phyloP scores from a whole-genome alignment of 2,888 invertebrate genomes.

The Camponotus fellah region DNA sequence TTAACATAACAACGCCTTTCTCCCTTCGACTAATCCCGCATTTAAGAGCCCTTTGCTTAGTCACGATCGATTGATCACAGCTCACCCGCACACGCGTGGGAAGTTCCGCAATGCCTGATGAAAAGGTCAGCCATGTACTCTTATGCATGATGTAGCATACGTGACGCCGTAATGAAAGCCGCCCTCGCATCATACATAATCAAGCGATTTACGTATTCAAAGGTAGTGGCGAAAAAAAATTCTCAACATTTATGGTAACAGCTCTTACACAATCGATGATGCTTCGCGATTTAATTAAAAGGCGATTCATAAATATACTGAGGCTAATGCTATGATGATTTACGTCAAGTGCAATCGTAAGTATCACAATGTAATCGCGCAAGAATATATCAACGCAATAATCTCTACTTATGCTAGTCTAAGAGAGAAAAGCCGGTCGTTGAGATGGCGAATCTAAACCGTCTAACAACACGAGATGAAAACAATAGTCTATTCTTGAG shows the following conservation, averaged over 20 bases:
- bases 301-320: neutral
- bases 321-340: neutral
- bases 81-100: constrained; percentile 23
- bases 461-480: neutral
- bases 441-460: constrained; percentile 22
- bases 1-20: constrained; percentile 18
- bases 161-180: constrained; percentile 25
- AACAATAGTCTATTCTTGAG: neutral
- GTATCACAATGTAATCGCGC: neutral
- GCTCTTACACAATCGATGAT: neutral
- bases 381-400: neutral
- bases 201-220: constrained; percentile 30
- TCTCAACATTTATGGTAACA: constrained; percentile 3
- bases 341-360: neutral
- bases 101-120: constrained; percentile 15
- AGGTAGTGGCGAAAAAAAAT: neutral
- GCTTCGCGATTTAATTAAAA: constrained; percentile 25
- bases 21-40: constrained; percentile 28
- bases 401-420: neutral
- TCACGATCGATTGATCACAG: constrained; percentile 47
- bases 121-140: constrained; percentile 34
- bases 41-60: constrained; percentile 31
- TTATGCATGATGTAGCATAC: neutral
- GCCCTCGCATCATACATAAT: constrained; percentile 32
- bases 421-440: neutral